These are phyloP conservation scores for Athalia cordata DNA, from an alignment of 2,888 invertebrate species.

Conservation along the genomic window DNA sequence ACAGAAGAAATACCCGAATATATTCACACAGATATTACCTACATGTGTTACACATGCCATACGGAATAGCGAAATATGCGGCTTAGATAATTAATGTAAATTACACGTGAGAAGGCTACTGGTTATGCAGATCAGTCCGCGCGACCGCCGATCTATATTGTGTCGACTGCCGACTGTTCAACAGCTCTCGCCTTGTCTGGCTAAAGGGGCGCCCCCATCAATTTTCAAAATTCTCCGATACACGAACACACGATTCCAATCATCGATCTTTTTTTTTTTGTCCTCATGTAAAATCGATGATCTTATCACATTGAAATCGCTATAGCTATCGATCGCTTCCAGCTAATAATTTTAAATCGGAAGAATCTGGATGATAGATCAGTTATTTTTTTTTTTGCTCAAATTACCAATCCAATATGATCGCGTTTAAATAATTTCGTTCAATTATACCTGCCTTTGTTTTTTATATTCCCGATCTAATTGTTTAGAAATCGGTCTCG, in stretches of 20 bases:
- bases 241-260: background rate
- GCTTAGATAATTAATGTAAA: slow-evolving; percentile 64
- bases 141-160: slow-evolving; percentile 7
- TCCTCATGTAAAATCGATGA: too few relatives aligned
- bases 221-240: background rate
- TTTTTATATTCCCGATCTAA: too few relatives aligned
- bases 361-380: background rate
- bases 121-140: slow-evolving; percentile 59
- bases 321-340: too few relatives aligned
- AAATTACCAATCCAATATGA: too few relatives aligned
- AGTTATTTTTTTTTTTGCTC: too few relatives aligned
- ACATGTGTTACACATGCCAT: background rate
- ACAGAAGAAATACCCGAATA: too few relatives aligned
- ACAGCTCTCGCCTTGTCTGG: background rate
- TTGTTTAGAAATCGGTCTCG: background rate
- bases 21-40: too few relatives aligned
- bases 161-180: slow-evolving; percentile 40
- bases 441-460: too few relatives aligned
- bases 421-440: too few relatives aligned
- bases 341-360: background rate
- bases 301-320: too few relatives aligned
- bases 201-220: slow-evolving; percentile 33
- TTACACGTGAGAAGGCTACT: slow-evolving; percentile 61
- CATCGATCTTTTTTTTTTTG: too few relatives aligned
- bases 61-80: slow-evolving; percentile 47